Evolutionary conservation across 2,113 vertebrate species (phyloP).

Genomic region (Thamnaconus septentrionalis): DNA sequence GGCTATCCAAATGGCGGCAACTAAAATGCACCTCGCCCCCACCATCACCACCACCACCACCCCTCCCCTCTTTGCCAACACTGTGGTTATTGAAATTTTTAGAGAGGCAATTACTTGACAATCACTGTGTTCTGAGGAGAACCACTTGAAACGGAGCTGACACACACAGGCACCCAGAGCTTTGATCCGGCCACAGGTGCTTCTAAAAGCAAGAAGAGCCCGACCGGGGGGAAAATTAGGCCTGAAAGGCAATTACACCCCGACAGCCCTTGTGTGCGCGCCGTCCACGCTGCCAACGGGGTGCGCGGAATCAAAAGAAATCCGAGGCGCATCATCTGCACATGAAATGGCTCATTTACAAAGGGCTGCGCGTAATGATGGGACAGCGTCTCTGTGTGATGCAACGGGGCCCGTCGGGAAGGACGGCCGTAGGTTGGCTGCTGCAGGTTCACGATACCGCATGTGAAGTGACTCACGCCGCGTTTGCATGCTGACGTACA

Average conservation of each 20-base stretch:
- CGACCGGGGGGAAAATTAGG: slow-evolving; percentile 54
- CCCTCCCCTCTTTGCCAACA: slow-evolving; percentile 18
- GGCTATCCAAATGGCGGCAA: slow-evolving; percentile 12
- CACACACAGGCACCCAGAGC: slow-evolving; percentile 58
- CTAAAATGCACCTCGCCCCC: too few relatives aligned
- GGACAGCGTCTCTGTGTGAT: slow-evolving; percentile 51
- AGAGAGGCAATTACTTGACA: slow-evolving; percentile 60
- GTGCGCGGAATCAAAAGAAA: slow-evolving; percentile 75
- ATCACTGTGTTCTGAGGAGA: slow-evolving; percentile 54
- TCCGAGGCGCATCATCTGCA: slow-evolving; percentile 67
- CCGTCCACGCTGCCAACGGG: slow-evolving; percentile 53
- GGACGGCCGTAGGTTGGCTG: too few relatives aligned
- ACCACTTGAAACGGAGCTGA: slow-evolving; percentile 69
- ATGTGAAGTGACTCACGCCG: too few relatives aligned
- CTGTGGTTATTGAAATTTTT: slow-evolving; percentile 54
- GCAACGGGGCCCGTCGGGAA: slow-evolving; percentile 15
- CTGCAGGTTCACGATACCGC: too few relatives aligned
- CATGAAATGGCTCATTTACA: slow-evolving; percentile 73
- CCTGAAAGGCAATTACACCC: slow-evolving; percentile 73
- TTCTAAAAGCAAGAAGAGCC: slow-evolving; percentile 68
- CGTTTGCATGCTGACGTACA: too few relatives aligned
- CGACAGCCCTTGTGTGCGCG: slow-evolving; percentile 63
- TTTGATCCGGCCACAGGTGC: slow-evolving; percentile 79
- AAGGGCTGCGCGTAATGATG: slow-evolving; percentile 57
- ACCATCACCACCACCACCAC: too few relatives aligned